Evolutionary conservation across 2,113 vertebrate species (phyloP).

Genomic region (Nothobranchius furzeri): DNA sequence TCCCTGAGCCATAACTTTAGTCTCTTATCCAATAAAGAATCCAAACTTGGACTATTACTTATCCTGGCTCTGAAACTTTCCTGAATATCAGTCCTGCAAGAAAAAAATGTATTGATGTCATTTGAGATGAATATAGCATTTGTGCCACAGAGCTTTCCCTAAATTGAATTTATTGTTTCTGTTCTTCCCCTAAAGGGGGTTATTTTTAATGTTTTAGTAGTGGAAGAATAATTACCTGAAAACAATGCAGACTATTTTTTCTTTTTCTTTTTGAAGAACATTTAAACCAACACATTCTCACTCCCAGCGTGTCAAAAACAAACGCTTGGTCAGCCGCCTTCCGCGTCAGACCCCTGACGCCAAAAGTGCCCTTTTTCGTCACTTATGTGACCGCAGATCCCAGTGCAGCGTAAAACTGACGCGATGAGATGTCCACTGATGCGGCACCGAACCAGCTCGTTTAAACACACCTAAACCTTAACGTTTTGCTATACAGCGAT

Average conservation of each 20-base stretch:
- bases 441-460: no score
- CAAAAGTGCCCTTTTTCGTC: no score
- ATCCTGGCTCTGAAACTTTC: background rate
- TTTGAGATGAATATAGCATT: constrained; percentile 45
- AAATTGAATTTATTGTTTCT: constrained; percentile 60
- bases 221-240: constrained; percentile 49
- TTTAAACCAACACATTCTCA: constrained; percentile 2
- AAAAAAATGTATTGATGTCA: constrained; percentile 36
- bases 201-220: constrained; percentile 28
- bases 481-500: no score
- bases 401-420: no score
- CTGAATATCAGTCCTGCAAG: constrained; percentile 28
- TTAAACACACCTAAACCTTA: no score
- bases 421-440: no score
- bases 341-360: no score
- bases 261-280: constrained; percentile 32
- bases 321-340: no score
- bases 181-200: constrained; percentile 36
- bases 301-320: no score
- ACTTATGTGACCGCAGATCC: no score
- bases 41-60: background rate
- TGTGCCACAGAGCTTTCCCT: constrained; percentile 44
- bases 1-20: background rate
- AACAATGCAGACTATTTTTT: constrained; percentile 31
- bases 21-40: background rate